A percentile compares a stretch with the other conserved stretches of the same genome.
Conservation (phyloP, 2,113 vertebrate genomes). For the Laticauda colubrina region DNA sequence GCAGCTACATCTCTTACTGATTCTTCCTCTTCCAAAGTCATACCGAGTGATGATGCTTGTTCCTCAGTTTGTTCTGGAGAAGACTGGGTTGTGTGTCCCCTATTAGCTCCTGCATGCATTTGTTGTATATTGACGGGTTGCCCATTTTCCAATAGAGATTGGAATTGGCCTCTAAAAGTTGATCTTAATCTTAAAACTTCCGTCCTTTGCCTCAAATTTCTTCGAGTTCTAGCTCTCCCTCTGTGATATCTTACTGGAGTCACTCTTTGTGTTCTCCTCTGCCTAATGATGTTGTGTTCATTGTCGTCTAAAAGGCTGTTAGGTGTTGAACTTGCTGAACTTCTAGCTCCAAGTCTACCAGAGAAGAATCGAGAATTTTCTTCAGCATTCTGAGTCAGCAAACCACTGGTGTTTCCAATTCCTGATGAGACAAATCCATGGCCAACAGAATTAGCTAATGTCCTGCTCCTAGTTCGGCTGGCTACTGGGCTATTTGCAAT, state of each 20-base stretch:
- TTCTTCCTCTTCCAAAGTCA: slow-evolving; percentile 75
- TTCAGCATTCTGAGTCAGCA: slow-evolving; percentile 64
- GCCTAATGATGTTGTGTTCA: slow-evolving; percentile 47
- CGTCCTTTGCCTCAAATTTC: slow-evolving; percentile 78
- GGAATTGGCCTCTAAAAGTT: slow-evolving; percentile 78
- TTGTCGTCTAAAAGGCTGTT: slow-evolving; percentile 29
- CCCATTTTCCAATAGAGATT: slow-evolving; percentile 80
- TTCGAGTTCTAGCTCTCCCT: slow-evolving; percentile 76
- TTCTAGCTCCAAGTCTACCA: slow-evolving; percentile 63
- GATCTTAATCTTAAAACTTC: slow-evolving; percentile 75
- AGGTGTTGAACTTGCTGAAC: neutral
- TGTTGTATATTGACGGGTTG: slow-evolving; percentile 54
- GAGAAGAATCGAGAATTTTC: slow-evolving; percentile 49
- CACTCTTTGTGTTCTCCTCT: slow-evolving; percentile 49
- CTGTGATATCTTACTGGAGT: slow-evolving; percentile 67
- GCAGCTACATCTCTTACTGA: slow-evolving; percentile 66
- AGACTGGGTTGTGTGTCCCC: slow-evolving; percentile 52
- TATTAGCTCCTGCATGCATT: slow-evolving; percentile 44
- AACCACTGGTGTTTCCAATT: slow-evolving; percentile 55
- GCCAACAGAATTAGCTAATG: slow-evolving; percentile 34
- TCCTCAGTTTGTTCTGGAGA: slow-evolving; percentile 45
- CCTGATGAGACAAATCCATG: slow-evolving; percentile 50
- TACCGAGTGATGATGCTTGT: slow-evolving; percentile 68
- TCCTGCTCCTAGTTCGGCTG: slow-evolving; percentile 79
- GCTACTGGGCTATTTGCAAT: slow-evolving; percentile 63